These are phyloP conservation scores for Coelopa frigida DNA, from an alignment of 1,140 invertebrate genomes.

Conservation along the genomic window DNA sequence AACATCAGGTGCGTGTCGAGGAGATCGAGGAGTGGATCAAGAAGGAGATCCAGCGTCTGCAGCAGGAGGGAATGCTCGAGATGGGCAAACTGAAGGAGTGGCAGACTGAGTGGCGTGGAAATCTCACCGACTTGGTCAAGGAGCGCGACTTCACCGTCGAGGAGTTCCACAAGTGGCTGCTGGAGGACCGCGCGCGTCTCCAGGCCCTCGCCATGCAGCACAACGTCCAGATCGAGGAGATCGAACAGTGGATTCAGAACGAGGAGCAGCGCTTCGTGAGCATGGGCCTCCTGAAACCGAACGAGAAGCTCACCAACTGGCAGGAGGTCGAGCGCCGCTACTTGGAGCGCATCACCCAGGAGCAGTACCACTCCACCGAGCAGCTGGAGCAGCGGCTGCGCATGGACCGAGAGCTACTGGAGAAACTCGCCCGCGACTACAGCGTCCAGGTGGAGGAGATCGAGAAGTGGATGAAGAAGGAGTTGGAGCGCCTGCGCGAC, in stretches of 20 bases:
- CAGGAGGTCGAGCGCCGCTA: conserved; percentile 38
- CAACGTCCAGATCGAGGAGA: conserved; percentile 40
- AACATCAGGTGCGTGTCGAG: conserved; percentile 39
- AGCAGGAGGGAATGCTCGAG: conserved; percentile 31
- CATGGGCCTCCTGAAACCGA: conserved; percentile 39
- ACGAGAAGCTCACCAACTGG: conserved; percentile 40
- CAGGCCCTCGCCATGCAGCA: conserved; percentile 38
- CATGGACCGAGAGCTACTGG: conserved; percentile 33
- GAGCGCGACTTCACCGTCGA: conserved; percentile 40
- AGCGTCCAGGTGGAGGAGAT: conserved; percentile 40
- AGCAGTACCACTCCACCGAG: conserved; percentile 37
- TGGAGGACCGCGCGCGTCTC: conserved; percentile 32
- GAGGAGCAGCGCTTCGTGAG: conserved; percentile 38
- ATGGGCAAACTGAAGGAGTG: conserved; percentile 38
- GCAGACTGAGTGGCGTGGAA: conserved; percentile 40
- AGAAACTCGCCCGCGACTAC: conserved; percentile 32
- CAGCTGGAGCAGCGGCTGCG: conserved; percentile 35
- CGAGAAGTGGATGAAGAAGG: conserved; percentile 39
- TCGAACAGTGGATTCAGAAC: conserved; percentile 39
- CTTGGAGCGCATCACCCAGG: conserved; percentile 31
- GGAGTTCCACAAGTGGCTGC: conserved; percentile 40
- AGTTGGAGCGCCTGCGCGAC: conserved; percentile 35
- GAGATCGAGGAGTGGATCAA: conserved; percentile 42
- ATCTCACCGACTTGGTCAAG: conserved; percentile 38
- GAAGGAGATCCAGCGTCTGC: conserved; percentile 31